A percentile compares a stretch with the other conserved stretches of the same genome.
Evolutionary conservation across 2,888 invertebrate genomes (phyloP).

Genomic region (Nephrotoma guestfalica): DNA sequence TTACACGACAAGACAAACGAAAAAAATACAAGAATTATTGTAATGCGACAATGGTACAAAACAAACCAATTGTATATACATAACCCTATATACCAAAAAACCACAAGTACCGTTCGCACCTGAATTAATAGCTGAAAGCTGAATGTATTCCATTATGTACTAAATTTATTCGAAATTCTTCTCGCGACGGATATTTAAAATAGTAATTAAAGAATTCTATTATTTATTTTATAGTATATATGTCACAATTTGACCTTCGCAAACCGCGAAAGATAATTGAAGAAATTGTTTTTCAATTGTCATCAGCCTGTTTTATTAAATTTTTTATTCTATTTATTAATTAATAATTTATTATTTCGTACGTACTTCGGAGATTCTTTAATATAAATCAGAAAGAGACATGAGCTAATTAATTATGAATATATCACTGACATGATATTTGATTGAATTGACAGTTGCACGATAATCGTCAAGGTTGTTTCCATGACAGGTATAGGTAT

Average conservation of each 20-base stretch:
- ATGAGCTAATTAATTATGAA: background rate
- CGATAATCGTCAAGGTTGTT: background rate
- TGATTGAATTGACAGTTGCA: background rate
- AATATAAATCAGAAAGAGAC: background rate
- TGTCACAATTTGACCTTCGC: background rate
- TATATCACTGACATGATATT: background rate
- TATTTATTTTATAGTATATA: background rate
- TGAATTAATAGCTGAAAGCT: background rate
- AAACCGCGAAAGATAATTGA: background rate
- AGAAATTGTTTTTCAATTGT: background rate
- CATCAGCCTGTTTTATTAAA: background rate
- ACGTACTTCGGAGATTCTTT: background rate
- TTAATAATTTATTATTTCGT: background rate
- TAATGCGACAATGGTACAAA: background rate
- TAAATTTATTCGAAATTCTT: background rate
- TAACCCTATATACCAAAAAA: background rate
- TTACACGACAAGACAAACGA: background rate
- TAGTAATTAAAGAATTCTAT: background rate
- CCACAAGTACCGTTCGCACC: background rate
- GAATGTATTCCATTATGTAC: background rate
- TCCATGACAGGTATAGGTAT: background rate
- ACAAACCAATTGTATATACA: background rate
- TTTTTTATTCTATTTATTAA: background rate
- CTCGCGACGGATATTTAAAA: background rate
- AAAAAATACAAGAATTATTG: background rate